Percentiles rank a stretch among this genome's conserved stretches.
Evolutionary conservation across 2,797 vertebrate genomes (phyloP).

Genomic region (Remorina albescens): DNA sequence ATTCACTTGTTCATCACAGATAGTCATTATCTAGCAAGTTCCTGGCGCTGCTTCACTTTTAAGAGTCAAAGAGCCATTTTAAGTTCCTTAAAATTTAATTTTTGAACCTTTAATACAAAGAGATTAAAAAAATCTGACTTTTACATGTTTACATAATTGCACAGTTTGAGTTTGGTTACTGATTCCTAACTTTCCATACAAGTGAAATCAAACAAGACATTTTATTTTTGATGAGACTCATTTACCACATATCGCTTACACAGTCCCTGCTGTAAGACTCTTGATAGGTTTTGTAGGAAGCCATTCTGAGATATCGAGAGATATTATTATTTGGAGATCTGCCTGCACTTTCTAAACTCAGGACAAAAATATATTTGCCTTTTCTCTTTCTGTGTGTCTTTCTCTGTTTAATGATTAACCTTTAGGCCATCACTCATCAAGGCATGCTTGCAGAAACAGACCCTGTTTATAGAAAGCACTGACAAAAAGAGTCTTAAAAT

Average conservation of each 20-base stretch:
- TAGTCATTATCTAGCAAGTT: neutral
- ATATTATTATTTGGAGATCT: conserved; percentile 34
- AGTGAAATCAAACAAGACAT: conserved; percentile 29
- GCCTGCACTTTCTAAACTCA: conserved; percentile 26
- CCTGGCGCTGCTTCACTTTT: neutral
- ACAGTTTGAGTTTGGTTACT: conserved; percentile 9
- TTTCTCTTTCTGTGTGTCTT: conserved; percentile 41
- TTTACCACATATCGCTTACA: conserved; percentile 46
- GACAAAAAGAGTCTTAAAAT: conserved; percentile 12
- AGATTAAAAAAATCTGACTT: neutral
- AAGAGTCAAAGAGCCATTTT: neutral
- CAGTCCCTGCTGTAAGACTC: conserved; percentile 16
- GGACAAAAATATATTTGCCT: conserved; percentile 49
- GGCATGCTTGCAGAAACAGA: conserved; percentile 35
- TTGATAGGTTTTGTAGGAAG: conserved; percentile 29
- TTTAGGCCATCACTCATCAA: conserved; percentile 41
- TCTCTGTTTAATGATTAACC: conserved; percentile 75
- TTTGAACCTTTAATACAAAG: neutral
- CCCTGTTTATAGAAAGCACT: conserved; percentile 1
- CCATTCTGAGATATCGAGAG: conserved; percentile 31
- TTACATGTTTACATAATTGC: neutral
- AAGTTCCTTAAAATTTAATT: neutral
- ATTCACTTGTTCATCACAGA: neutral
- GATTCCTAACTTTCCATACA: neutral
- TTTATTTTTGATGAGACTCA: conserved; percentile 33